These are phyloP conservation scores for Drepana falcataria DNA, from an alignment of 2,888 invertebrate species.

Conservation along the genomic window DNA sequence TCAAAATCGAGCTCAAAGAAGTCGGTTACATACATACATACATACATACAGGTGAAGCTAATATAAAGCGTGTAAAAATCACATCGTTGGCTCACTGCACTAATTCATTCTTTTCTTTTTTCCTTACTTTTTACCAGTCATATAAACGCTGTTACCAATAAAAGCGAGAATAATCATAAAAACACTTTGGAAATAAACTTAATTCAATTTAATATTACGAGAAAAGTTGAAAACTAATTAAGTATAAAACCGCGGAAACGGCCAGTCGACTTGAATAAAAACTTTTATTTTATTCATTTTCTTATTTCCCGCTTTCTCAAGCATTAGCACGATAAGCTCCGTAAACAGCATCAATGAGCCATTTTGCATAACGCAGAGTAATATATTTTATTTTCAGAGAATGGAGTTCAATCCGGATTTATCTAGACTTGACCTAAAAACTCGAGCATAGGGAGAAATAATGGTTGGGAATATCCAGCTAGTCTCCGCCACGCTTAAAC, in stretches of 20 bases:
- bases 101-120: too few relatives aligned
- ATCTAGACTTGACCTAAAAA: slow-evolving; percentile 73
- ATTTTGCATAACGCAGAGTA: slow-evolving; percentile 30
- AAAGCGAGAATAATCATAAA: neutral
- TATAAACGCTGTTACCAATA: neutral
- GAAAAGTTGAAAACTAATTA: slow-evolving; percentile 2
- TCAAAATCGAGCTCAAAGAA: too few relatives aligned
- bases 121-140: neutral
- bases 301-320: neutral
- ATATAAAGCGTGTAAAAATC: too few relatives aligned
- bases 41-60: too few relatives aligned
- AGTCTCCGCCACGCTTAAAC: slow-evolving; percentile 58
- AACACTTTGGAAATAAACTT: neutral
- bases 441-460: slow-evolving; percentile 52
- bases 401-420: slow-evolving; percentile 53
- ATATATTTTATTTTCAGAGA: slow-evolving; percentile 27
- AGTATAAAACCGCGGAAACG: slow-evolving; percentile 1
- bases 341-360: slow-evolving; percentile 8
- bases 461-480: slow-evolving; percentile 48
- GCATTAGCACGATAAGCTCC: neutral
- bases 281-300: slow-evolving; percentile 3
- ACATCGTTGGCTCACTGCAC: too few relatives aligned
- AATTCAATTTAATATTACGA: neutral
- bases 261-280: neutral
- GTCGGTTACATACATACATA: too few relatives aligned